Evolutionary conservation across 2,113 vertebrate genomes (phyloP).

Genomic region (Ptyas mucosa): DNA sequence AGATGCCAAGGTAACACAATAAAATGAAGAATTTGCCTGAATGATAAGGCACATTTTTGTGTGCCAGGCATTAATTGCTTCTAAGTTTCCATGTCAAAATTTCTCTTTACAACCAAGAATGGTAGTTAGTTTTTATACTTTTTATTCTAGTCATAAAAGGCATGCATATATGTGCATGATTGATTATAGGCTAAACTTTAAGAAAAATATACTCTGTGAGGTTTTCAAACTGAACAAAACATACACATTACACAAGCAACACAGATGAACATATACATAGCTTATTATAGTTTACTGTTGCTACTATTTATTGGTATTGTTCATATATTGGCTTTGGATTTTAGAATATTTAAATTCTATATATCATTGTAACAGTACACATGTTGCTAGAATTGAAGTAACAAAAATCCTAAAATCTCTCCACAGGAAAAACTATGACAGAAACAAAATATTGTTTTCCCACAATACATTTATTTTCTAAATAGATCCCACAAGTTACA

Average conservation of each 20-base stretch:
- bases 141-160: not conserved
- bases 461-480: not conserved
- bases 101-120: not conserved
- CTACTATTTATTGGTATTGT: not conserved
- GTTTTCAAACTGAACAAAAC: not conserved
- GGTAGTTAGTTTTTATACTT: not conserved
- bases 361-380: not conserved
- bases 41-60: not conserved
- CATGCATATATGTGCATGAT: not conserved
- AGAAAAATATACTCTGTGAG: not conserved
- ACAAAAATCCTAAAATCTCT: not conserved
- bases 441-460: not conserved
- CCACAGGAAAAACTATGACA: not conserved
- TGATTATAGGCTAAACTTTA: not conserved
- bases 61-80: not conserved
- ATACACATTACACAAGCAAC: not conserved
- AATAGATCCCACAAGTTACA: not conserved
- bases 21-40: not conserved
- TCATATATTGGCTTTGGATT: not conserved
- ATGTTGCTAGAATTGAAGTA: not conserved
- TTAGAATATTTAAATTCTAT: not conserved
- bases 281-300: not conserved
- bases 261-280: not conserved
- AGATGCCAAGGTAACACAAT: slow-evolving; percentile 19
- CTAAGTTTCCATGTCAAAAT: not conserved